Percentiles rank a stretch among this genome's conserved stretches.
Conservation (phyloP, 1,140 invertebrate species). For the Pteromalus puparum region DNA sequence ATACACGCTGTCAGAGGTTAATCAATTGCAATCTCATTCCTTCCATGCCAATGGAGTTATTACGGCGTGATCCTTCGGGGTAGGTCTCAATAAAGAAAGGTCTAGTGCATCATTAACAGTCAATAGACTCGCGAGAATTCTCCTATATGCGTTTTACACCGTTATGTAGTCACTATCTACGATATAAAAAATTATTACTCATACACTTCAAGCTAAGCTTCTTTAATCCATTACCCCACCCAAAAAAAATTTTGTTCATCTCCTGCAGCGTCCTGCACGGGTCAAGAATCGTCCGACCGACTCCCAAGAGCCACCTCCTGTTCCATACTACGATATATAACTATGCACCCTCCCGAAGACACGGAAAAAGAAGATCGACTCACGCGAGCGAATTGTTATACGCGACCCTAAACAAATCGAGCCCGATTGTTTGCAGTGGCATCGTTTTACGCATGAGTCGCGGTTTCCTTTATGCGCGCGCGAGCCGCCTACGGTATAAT, state of each 20-base stretch:
- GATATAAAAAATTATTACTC: not conserved
- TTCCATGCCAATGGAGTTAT: not conserved
- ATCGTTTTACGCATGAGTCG: slow-evolving; percentile 75
- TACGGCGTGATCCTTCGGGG: slow-evolving; percentile 19
- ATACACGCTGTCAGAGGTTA: not conserved
- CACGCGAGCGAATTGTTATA: slow-evolving; percentile 68
- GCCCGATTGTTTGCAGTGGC: slow-evolving; percentile 74
- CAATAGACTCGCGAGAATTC: not conserved
- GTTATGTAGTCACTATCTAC: too few relatives aligned
- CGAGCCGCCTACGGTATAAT: slow-evolving; percentile 55
- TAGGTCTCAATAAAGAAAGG: slow-evolving; percentile 30
- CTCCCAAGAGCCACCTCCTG: not conserved
- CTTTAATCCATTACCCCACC: not conserved
- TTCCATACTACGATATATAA: too few relatives aligned
- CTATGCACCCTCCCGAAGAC: not conserved
- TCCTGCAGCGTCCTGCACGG: not conserved
- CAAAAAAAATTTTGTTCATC: too few relatives aligned
- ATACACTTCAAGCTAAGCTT: too few relatives aligned
- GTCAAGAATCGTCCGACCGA: slow-evolving; percentile 7
- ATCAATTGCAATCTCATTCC: not conserved
- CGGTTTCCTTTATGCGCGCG: slow-evolving; percentile 73
- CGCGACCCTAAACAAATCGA: slow-evolving; percentile 72
- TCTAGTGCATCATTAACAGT: not conserved
- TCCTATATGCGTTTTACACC: not conserved
- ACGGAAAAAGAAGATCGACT: not conserved